phyloP scores from a whole-genome alignment of 2,113 vertebrate genomes.

The Salminus brasiliensis region DNA sequence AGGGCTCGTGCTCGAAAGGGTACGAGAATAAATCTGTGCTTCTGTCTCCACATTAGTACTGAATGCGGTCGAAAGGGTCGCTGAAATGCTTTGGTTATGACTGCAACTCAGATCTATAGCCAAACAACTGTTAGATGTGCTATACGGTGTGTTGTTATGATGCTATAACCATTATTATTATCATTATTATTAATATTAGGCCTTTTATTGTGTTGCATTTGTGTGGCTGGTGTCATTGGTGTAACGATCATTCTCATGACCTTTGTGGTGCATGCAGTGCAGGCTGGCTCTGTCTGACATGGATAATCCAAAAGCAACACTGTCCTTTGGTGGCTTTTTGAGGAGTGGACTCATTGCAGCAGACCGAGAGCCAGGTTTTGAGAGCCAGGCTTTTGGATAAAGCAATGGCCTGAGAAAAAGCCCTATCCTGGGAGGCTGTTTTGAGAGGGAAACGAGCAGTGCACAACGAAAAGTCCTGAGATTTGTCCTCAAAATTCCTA shows the following conservation, averaged over 20 bases:
- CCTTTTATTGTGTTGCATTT: too few relatives aligned
- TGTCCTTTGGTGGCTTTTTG: not conserved
- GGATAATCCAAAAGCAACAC: not conserved
- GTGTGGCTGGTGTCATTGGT: not conserved
- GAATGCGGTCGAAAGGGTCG: not conserved
- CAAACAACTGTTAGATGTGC: too few relatives aligned
- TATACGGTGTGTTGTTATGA: too few relatives aligned
- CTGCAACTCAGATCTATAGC: too few relatives aligned
- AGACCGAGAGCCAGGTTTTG: constrained; percentile 4
- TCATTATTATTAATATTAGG: not conserved
- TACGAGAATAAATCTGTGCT: constrained; percentile 9
- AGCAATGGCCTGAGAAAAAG: constrained; percentile 9
- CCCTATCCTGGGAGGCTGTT: constrained; percentile 43
- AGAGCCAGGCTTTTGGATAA: constrained; percentile 4
- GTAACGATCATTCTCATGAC: not conserved
- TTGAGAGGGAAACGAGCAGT: constrained; percentile 50
- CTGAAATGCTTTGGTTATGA: too few relatives aligned
- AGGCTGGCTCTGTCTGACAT: not conserved
- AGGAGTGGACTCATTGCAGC: not conserved
- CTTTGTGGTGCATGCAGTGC: not conserved
- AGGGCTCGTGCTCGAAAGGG: not conserved
- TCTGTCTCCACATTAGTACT: not conserved
- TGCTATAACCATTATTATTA: too few relatives aligned
- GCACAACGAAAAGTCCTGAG: constrained; percentile 19
- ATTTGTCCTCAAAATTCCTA: not conserved